Evolutionary conservation across 2,888 invertebrate genomes (phyloP).

Genomic region (Odontocerum albicorne): DNA sequence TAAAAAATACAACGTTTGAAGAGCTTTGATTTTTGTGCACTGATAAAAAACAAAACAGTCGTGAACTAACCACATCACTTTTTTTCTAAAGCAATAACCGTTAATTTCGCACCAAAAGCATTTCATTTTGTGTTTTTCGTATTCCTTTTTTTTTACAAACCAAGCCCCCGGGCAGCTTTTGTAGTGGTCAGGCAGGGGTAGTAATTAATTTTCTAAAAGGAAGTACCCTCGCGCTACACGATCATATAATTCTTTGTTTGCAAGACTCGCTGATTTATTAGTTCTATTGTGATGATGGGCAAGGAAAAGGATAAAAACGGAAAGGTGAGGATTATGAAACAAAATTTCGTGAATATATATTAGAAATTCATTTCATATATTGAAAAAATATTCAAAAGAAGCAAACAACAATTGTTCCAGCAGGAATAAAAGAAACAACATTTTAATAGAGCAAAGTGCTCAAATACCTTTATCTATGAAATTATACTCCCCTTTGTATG

Average conservation of each 20-base stretch:
- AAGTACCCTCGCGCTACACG: constrained; percentile 13
- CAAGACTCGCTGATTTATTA: constrained; percentile 15
- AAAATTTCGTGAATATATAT: not conserved
- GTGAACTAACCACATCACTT: no score
- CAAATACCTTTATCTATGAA: no score
- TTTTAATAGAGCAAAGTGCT: no score
- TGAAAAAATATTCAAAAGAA: no score
- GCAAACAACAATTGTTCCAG: no score
- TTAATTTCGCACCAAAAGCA: constrained; percentile 4
- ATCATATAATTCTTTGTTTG: constrained; percentile 17
- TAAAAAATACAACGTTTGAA: no score
- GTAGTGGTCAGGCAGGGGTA: not conserved
- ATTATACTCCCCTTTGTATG: no score
- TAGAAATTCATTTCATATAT: no score
- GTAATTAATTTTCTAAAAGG: constrained; percentile 20
- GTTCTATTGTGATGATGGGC: constrained; percentile 1
- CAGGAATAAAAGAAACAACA: no score
- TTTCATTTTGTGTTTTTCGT: not conserved
- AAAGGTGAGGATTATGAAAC: not conserved
- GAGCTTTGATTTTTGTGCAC: no score
- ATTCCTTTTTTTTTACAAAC: not conserved
- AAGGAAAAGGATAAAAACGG: not conserved
- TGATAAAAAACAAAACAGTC: no score
- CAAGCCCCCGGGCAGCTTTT: not conserved
- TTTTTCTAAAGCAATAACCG: constrained; percentile 10